Evolutionary conservation across 1,140 invertebrate species (phyloP), one percentile per base, ranked within the genome.

Genomic region (Penaeus indicus): DNA sequence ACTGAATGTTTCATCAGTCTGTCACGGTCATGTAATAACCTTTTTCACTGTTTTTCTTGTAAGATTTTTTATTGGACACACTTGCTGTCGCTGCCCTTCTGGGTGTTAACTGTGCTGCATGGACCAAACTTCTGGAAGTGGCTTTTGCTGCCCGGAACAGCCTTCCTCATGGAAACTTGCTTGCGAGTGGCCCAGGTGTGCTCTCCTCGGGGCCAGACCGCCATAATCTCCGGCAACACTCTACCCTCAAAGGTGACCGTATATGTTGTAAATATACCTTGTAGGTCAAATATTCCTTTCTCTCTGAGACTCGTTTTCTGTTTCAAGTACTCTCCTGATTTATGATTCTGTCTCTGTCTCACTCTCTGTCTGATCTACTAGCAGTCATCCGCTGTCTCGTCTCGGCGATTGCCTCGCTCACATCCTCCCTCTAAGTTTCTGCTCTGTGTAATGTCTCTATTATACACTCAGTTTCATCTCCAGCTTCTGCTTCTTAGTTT

Each of bases 11-110:
- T 72, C 1, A 54, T 54, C 16, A 11, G 0, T 54, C 10, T 54
- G 10, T 54, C 1, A 11, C 54, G 0, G 54, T 54, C 1, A 54
- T 54, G 10, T 16, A 54, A 13, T 54, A 54, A 54, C 1, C 10
- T 54, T 54, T 54, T 16, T 54, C 67, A 3, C n/a, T 61, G 11
- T 60, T 21, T 78, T 11, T 72, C 3, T 84, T 86, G 91, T 81
- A 92, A 97, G 96, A 94, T 98, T 38, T 99, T 99, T 92, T 99
- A 98, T 92, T 98, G 97, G 96, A 97, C 97, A 0, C 98, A 99
- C 93, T 93, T 98, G 67, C 93, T 99, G 63, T 99, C 98, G 92
- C 93, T 98, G 25, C 96, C 96, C 0, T 99, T 98, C 92, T 98
- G 96, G 96, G 93, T 97, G 67, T 93, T 98, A 3, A 93, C 96